phyloP scores from a whole-genome alignment of 2,888 invertebrate genomes.

The Buathra laborator region DNA sequence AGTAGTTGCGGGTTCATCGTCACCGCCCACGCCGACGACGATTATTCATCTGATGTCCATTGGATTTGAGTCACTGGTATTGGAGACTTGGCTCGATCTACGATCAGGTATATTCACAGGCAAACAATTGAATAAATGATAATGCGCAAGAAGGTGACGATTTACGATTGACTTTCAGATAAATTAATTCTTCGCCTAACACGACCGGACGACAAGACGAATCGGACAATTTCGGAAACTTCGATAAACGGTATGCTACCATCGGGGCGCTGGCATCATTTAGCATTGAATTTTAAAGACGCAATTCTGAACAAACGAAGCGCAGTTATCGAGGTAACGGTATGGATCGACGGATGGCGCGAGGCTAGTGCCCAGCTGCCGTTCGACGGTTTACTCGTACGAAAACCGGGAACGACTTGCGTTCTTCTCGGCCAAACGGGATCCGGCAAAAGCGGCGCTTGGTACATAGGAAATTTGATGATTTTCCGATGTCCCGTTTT shows the following conservation, averaged over 20 bases:
- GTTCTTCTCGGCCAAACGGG: constrained; percentile 86
- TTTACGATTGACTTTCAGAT: constrained; percentile 80
- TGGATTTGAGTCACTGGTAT: constrained; percentile 88
- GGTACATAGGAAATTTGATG: constrained; percentile 87
- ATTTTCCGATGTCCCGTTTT: constrained; percentile 87
- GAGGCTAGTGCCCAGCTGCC: constrained; percentile 87
- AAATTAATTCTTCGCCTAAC: constrained; percentile 86
- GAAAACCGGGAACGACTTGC: constrained; percentile 87
- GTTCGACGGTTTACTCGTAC: constrained; percentile 87
- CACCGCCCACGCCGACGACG: constrained; percentile 80
- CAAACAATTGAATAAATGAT: constrained; percentile 6
- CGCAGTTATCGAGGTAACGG: constrained; percentile 87
- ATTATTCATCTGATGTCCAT: constrained; percentile 88
- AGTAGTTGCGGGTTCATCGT: constrained; percentile 81
- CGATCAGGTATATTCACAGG: constrained; percentile 79
- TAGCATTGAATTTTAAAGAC: constrained; percentile 88
- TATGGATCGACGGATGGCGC: constrained; percentile 88
- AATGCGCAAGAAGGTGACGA: background rate
- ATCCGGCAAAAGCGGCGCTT: constrained; percentile 83
- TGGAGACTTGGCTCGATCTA: constrained; percentile 88
- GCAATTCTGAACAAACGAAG: constrained; percentile 86
- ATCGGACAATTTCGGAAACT: constrained; percentile 86
- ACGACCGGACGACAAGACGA: constrained; percentile 86
- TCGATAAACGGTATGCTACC: constrained; percentile 85
- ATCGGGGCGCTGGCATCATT: constrained; percentile 87